phyloP scores from a whole-genome alignment of 2,113 vertebrate genomes.

The Hepsetus odoe region DNA sequence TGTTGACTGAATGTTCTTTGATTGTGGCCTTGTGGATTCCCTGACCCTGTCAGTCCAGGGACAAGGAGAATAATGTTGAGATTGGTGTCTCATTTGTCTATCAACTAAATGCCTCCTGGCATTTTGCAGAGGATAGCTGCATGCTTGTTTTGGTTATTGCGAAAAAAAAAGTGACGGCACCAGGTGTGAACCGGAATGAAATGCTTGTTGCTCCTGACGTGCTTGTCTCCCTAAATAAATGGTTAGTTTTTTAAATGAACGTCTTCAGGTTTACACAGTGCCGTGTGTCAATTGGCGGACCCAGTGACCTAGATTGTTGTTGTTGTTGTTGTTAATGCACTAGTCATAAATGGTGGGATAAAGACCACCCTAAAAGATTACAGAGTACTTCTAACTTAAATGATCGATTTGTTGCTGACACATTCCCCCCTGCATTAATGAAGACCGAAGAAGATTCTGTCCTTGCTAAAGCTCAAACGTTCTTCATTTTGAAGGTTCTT shows the following conservation, averaged over 20 bases:
- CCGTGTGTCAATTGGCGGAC: not conserved
- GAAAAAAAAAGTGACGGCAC: not conserved
- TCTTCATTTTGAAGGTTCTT: not conserved
- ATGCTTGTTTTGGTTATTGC: not conserved
- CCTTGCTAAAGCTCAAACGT: not conserved
- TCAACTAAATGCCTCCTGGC: not conserved
- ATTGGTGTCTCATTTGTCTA: not conserved
- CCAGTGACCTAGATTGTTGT: not conserved
- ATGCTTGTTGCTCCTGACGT: not conserved
- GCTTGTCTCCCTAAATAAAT: not conserved
- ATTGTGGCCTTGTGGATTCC: not conserved
- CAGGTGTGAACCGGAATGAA: not conserved
- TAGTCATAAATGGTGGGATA: constrained; percentile 4
- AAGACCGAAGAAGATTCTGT: not conserved
- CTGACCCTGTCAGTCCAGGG: not conserved
- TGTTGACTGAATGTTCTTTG: not conserved
- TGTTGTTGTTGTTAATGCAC: not conserved
- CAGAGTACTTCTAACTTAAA: not conserved
- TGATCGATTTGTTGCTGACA: not conserved
- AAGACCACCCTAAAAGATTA: not conserved
- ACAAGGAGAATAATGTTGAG: not conserved
- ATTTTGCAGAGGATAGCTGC: not conserved
- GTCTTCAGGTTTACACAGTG: not conserved
- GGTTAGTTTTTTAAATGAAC: not conserved
- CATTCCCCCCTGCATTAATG: not conserved